These are phyloP conservation scores for pig (Sus scrofa) DNA, from an alignment of 2,113 vertebrate genomes.

Conservation along the genomic window T2T-Sscrofa CM000825.6:39109001-39109500, in stretches of 20 bases:
- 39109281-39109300: background rate
- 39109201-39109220: background rate
- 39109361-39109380: background rate
- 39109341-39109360: background rate
- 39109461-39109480: background rate
- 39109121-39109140: background rate
- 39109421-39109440: background rate
- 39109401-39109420: background rate
- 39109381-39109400: background rate
- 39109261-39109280: background rate
- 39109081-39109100: background rate
- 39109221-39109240: background rate
- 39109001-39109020: background rate
- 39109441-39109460: slow-evolving; percentile 24
- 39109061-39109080: background rate
- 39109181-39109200: background rate
- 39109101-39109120: background rate
- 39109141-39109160: background rate
- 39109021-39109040: background rate
- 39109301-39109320: background rate
- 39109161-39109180: background rate
- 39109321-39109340: background rate
- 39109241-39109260: background rate
- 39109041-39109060: background rate
- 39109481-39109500: background rate